Evolutionary conservation across 2,113 vertebrate species (phyloP), one percentile per base, ranked within the genome.

Genomic region (Sinocyclocheilus grahami): DNA sequence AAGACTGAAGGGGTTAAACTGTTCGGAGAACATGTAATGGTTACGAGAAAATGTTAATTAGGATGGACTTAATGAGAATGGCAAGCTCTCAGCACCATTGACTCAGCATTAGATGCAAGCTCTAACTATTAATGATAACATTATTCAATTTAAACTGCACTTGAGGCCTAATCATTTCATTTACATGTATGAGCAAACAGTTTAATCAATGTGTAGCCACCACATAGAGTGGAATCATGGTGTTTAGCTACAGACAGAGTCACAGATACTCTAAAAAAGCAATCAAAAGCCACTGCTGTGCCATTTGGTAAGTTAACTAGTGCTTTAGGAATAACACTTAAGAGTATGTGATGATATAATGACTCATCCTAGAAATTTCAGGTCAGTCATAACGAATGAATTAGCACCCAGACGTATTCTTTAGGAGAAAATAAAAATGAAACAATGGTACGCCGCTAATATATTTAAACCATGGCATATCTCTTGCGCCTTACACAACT

Each of bases 401-500:
- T 86, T 78, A 22, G 18, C 62, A 78, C 18, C 7, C 80, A 74
- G 30, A 72, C 37, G 14, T 33, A 42, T 82, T 82, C 79, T 78
- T 78, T 46, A 51, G 46, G 72, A 78, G 55, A n/a, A 79, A 86
- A 85, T 86, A 72, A 74, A 84, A 85, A 48, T 51, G 24, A 22
- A 84, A 84, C 24, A 83, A 85, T 76, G 51, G 55, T 20, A 62
- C 12, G n/a, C 22, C 18, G 58, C 13, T 67, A 82, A 84, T 82
- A 72, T 55, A 88, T 81, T 82, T 67, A 82, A 67, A 82, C 71
- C 92, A 89, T 92, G 92, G 92, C 92, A 90, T 93, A 89, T 69
- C 83, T 76, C 88, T 62, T 63, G 87, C 90, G 87, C 91, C 91
- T 90, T 86, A 86, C 86, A 91, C 89, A 87, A 90, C 90, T 93